Evolutionary conservation across 2,113 vertebrate genomes (phyloP).

Genomic region (Empidonax traillii): DNA sequence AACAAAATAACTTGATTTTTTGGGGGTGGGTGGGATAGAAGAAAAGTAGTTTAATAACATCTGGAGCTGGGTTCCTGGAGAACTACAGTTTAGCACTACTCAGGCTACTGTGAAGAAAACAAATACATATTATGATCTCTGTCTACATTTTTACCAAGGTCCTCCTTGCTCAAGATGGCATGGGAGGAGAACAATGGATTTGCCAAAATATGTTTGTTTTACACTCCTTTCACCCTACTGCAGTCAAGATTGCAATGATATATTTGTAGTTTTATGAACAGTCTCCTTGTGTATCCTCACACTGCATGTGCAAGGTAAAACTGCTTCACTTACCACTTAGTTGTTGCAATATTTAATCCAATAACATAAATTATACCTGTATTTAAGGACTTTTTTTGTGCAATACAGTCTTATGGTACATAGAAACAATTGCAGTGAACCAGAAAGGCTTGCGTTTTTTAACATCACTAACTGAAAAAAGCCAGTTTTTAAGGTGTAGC

Average conservation of each 20-base stretch:
- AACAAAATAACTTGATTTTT: constrained; percentile 18
- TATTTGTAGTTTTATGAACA: constrained; percentile 74
- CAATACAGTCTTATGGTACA: constrained; percentile 78
- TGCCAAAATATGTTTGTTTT: constrained; percentile 78
- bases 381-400: constrained; percentile 79
- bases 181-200: constrained; percentile 66
- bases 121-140: constrained; percentile 70
- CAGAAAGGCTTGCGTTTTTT: constrained; percentile 75
- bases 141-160: constrained; percentile 77
- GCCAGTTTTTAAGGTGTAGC: constrained; percentile 72
- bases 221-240: constrained; percentile 67
- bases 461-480: constrained; percentile 67
- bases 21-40: constrained; percentile 46
- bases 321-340: constrained; percentile 74
- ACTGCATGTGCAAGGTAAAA: constrained; percentile 80
- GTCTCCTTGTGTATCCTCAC: constrained; percentile 74
- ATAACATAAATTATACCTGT: constrained; percentile 77
- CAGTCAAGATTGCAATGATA: constrained; percentile 70
- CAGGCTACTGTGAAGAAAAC: constrained; percentile 82
- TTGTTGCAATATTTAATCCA: constrained; percentile 78
- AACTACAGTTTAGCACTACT: constrained; percentile 79
- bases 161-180: constrained; percentile 61
- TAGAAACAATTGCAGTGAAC: constrained; percentile 70
- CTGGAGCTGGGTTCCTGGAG: constrained; percentile 78
- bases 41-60: constrained; percentile 73